Percentiles rank a stretch among this genome's conserved stretches.
phyloP scores from a whole-genome alignment of 2,888 invertebrate species.

The Pollenia labialis region DNA sequence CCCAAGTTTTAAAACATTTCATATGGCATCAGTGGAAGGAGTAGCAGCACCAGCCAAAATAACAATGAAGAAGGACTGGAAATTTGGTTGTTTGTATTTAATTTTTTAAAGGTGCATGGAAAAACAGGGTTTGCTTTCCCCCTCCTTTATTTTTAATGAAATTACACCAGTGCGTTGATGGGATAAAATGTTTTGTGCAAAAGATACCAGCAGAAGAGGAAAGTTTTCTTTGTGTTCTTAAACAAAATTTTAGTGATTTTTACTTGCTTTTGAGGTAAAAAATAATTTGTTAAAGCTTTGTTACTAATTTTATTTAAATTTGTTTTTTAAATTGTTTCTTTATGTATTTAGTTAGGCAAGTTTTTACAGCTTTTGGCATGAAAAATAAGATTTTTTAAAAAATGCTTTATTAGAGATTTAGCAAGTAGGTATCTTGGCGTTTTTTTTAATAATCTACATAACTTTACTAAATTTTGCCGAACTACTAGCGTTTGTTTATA shows the following conservation, averaged over 20 bases:
- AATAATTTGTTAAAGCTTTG: conserved; percentile 44
- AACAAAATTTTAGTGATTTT: conserved; percentile 6
- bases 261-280: conserved; percentile 35
- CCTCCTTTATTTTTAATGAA: background rate
- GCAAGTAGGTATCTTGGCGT: too few species aligned
- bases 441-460: too few species aligned
- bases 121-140: conserved; percentile 25
- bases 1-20: background rate
- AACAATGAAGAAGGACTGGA: conserved; percentile 37
- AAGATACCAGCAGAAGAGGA: background rate
- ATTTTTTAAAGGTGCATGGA: conserved; percentile 42
- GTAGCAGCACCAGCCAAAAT: background rate
- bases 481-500: too few species aligned
- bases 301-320: conserved; percentile 2
- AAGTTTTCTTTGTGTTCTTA: conserved; percentile 1
- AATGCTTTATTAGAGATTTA: too few species aligned
- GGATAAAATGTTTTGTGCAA: background rate
- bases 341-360: too few species aligned
- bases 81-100: conserved; percentile 31
- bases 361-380: too few species aligned
- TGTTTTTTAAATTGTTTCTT: background rate
- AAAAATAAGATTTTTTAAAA: too few species aligned
- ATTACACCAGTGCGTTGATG: background rate
- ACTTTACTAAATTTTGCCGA: too few species aligned
- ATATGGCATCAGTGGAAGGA: conserved; percentile 7